phyloP scores from a whole-genome alignment of 1,140 invertebrate species.

The Melanaphis sacchari region DNA sequence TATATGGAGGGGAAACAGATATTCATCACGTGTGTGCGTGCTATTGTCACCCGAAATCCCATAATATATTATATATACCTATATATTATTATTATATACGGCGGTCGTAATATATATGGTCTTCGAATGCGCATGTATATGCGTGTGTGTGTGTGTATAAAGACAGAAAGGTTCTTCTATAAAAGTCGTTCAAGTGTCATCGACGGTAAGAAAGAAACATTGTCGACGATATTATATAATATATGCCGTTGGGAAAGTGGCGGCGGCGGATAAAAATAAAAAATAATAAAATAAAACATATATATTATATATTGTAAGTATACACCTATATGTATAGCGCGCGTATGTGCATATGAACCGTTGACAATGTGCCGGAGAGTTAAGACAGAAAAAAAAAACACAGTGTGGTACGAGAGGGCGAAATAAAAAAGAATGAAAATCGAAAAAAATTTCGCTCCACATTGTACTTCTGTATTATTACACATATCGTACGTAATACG shows the following conservation, averaged over 20 bases:
- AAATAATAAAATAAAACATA: not conserved
- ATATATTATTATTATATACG: not conserved
- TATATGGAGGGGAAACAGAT: conserved; percentile 43
- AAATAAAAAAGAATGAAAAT: conserved; percentile 13
- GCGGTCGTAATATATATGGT: not conserved
- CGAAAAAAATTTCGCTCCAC: conserved; percentile 50
- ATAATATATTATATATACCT: conserved; percentile 21
- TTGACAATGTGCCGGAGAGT: conserved; percentile 54
- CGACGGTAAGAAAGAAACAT: conserved; percentile 58
- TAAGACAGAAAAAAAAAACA: conserved; percentile 55
- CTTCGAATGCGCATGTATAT: not conserved
- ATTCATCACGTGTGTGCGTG: conserved; percentile 41
- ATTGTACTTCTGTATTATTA: conserved; percentile 13
- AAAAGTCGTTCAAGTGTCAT: conserved; percentile 58
- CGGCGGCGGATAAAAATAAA: conserved; percentile 16
- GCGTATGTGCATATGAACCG: conserved; percentile 30
- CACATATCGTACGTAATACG: not conserved
- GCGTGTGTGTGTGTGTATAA: not conserved
- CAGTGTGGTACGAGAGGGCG: conserved; percentile 20
- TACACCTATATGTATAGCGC: not conserved
- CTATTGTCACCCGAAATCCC: conserved; percentile 54
- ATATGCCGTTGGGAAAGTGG: conserved; percentile 39
- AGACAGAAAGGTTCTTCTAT: conserved; percentile 47
- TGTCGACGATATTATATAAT: conserved; percentile 50
- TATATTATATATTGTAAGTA: not conserved